Conservation (phyloP, 2,888 invertebrate genomes). For the Eledona agricola region DNA sequence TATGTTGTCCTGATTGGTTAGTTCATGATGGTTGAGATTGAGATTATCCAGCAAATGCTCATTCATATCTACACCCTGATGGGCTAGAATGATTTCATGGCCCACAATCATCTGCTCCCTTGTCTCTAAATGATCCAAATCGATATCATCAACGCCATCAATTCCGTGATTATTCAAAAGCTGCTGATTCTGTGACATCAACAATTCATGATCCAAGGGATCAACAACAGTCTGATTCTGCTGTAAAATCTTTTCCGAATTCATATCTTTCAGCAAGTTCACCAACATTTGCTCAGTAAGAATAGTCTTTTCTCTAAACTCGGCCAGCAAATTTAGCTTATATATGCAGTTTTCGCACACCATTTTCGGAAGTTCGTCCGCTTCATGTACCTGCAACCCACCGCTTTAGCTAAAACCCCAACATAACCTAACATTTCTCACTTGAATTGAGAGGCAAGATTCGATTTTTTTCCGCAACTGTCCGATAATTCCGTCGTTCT, state of each 20-base stretch:
- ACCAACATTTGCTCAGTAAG: slow-evolving; percentile 66
- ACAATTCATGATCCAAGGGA: slow-evolving; percentile 50
- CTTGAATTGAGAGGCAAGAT: slow-evolving; percentile 68
- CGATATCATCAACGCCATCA: slow-evolving; percentile 53
- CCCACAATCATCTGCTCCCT: slow-evolving; percentile 54
- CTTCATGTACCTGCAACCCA: slow-evolving; percentile 63
- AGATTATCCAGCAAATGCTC: slow-evolving; percentile 55
- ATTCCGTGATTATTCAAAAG: slow-evolving; percentile 51
- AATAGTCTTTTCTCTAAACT: slow-evolving; percentile 67
- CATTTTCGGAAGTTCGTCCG: slow-evolving; percentile 68
- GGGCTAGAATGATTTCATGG: slow-evolving; percentile 56
- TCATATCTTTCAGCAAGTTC: slow-evolving; percentile 57
- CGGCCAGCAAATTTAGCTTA: slow-evolving; percentile 67
- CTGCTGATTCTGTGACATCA: slow-evolving; percentile 55
- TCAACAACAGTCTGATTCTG: slow-evolving; percentile 41
- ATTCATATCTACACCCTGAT: slow-evolving; percentile 52
- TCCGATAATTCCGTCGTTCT: slow-evolving; percentile 63
- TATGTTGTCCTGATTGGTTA: slow-evolving; percentile 55
- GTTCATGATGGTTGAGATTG: slow-evolving; percentile 55
- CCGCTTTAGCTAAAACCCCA: slow-evolving; percentile 3
- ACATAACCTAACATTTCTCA: slow-evolving; percentile 49
- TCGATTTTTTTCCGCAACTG: slow-evolving; percentile 68
- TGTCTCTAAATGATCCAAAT: slow-evolving; percentile 50
- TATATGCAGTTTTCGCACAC: slow-evolving; percentile 68
- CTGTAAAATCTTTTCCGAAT: slow-evolving; percentile 36